Evolutionary conservation across 2,888 invertebrate genomes (phyloP), one percentile per base, ranked within the genome.

Genomic region (Lutraria lutraria): DNA sequence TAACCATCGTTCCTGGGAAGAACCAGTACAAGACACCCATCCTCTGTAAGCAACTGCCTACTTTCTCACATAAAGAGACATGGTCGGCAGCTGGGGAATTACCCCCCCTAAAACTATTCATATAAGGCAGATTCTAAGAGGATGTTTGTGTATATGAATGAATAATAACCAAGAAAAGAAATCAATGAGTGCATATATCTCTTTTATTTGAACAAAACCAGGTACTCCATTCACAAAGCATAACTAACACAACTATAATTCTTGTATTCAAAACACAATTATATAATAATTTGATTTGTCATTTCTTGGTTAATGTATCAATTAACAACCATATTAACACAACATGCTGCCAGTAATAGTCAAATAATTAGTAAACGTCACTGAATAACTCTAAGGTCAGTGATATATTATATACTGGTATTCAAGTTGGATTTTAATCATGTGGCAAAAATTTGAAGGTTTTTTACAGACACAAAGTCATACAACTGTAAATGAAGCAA

Each of bases 171-270:
- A 43, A 43, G 43, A 56, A 56, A 63, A 63, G n/a, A 31, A 8
- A 76, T 12, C 31, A 76, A 19, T 34, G 76, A 76, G 76, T 76
- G 29, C 29, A 76, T 76, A 76, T 76, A 31, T 76, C 31, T 76
- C 76, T 76, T 76, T 63, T 76, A 76, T 76, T 76, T 34, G 34
- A 76, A 76, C 76, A 76, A 76, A 76, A 76, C 15, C 76, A 34
- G 76, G 31, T 76, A 76, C 76, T 76, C 76, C 12, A 76, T 12
- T 68, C 25, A 25, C 25, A 68, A 68, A 68, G 63, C 63, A 25
- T 10, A 68, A 68, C 63, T 68, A 68, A 68, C 63, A 25, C 63
- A 68, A 25, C 12, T 68, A 68, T n/a, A 25, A n/a, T 4, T 25
- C 63, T 25, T 68, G 6, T 68, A 68, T n/a, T 68, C 63, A 15